Conservation (phyloP, 2,888 invertebrate species). For the Mechanitis mazaeus region DNA sequence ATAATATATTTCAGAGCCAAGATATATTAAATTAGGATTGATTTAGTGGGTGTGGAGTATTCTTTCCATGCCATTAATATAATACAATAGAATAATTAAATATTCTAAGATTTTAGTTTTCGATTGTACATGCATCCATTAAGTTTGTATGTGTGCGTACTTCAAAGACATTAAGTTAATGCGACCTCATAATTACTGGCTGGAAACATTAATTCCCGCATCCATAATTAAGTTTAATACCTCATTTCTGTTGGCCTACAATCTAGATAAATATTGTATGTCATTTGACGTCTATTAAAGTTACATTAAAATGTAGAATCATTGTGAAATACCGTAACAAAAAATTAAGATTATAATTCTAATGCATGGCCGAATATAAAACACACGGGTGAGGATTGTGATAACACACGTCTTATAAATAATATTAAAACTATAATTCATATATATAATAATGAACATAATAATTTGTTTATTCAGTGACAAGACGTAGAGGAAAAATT, state of each 20-base stretch:
- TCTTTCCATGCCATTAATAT: slow-evolving; percentile 17
- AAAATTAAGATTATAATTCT: slow-evolving; percentile 28
- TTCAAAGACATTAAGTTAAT: slow-evolving; percentile 74
- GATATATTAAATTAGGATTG: no score
- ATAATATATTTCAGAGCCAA: no score
- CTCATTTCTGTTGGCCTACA: slow-evolving; percentile 70
- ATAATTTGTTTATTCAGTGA: slow-evolving; percentile 5
- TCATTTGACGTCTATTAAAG: slow-evolving; percentile 61
- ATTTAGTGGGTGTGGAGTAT: no score
- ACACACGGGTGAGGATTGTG: slow-evolving; percentile 17
- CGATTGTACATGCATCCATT: slow-evolving; percentile 37
- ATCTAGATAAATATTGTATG: slow-evolving; percentile 71
- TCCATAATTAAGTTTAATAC: slow-evolving; percentile 75
- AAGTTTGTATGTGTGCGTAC: slow-evolving; percentile 41
- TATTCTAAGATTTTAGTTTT: slow-evolving; percentile 30
- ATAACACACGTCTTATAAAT: slow-evolving; percentile 7
- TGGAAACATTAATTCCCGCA: slow-evolving; percentile 72
- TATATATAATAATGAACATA: not conserved
- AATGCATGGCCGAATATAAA: slow-evolving; percentile 27
- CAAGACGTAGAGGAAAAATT: slow-evolving; percentile 5
- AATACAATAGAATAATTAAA: slow-evolving; percentile 26
- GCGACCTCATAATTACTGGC: slow-evolving; percentile 74
- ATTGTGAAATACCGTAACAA: slow-evolving; percentile 39
- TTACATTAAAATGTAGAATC: slow-evolving; percentile 60
- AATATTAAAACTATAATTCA: not conserved